A percentile compares a stretch with the other conserved stretches of the same genome.
Conservation (phyloP, 1,140 invertebrate species). For the Pseudoatta argentina region DNA sequence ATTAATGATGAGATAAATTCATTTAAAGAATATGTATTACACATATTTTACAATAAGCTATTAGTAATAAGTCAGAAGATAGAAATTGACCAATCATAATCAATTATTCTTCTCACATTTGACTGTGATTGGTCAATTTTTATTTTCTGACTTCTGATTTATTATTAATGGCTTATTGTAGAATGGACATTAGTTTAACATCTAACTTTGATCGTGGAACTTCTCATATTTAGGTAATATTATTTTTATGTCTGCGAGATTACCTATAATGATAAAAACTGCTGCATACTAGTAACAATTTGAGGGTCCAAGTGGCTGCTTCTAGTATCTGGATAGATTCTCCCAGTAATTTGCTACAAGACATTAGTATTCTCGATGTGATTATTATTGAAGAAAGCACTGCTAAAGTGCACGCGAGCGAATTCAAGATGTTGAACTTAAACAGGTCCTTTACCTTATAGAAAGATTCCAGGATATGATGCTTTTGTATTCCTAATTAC, state of each 20-base stretch:
- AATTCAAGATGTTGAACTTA: slow-evolving; percentile 11
- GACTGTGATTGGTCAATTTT: no score
- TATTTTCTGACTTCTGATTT: no score
- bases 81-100: no score
- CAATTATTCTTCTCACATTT: no score
- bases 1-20: no score
- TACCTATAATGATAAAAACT: slow-evolving; percentile 29
- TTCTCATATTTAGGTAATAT: background rate
- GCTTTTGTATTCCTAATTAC: background rate
- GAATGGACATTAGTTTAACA: no score
- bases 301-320: background rate
- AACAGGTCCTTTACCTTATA: slow-evolving; percentile 58
- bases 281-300: background rate
- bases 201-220: no score
- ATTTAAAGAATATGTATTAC: no score
- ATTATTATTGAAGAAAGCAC: background rate
- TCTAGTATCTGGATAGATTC: background rate
- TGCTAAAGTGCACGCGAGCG: slow-evolving; percentile 8
- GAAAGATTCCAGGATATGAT: background rate
- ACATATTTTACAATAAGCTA: no score
- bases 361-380: background rate
- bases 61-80: no score
- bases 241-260: background rate
- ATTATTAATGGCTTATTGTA: no score
- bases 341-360: background rate